Percentiles rank a stretch among this genome's conserved stretches.
Conservation (phyloP, 2,113 vertebrate genomes). For the Platanista minor region DNA sequence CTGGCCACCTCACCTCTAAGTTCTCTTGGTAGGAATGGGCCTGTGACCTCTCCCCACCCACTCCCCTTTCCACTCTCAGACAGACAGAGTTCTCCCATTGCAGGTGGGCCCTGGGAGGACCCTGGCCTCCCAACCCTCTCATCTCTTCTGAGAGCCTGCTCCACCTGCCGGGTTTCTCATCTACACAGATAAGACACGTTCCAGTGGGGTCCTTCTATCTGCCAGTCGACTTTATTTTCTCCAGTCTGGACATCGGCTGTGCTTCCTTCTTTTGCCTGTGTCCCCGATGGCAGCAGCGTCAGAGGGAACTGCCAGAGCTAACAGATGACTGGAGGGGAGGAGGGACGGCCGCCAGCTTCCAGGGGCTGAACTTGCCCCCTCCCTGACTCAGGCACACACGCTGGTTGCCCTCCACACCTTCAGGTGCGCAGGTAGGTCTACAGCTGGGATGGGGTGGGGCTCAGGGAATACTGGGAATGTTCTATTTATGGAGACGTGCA, state of each 20-base stretch:
- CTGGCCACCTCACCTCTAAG: not conserved
- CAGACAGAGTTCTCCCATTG: not conserved
- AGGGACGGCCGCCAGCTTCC: not conserved
- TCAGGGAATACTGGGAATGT: not conserved
- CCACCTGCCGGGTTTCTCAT: not conserved
- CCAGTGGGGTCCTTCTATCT: not conserved
- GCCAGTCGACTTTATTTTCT: not conserved
- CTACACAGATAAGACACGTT: not conserved
- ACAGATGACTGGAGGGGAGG: not conserved
- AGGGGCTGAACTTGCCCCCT: not conserved
- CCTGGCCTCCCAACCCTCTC: not conserved
- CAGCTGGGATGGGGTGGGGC: not conserved
- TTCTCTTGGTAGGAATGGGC: not conserved
- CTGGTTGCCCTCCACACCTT: not conserved
- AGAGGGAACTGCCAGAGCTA: not conserved
- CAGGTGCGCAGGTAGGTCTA: not conserved
- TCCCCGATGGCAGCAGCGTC: not conserved
- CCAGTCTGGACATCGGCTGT: not conserved
- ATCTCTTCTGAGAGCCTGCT: not conserved
- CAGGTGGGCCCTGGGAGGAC: not conserved
- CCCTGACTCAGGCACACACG: not conserved
- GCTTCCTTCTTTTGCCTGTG: not conserved
- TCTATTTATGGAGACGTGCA: not conserved
- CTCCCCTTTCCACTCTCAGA: not conserved
- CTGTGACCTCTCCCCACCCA: not conserved